Base-by-base conservation (phyloP, 1,140 invertebrate species). In the Probaryconus sp. region DNA sequence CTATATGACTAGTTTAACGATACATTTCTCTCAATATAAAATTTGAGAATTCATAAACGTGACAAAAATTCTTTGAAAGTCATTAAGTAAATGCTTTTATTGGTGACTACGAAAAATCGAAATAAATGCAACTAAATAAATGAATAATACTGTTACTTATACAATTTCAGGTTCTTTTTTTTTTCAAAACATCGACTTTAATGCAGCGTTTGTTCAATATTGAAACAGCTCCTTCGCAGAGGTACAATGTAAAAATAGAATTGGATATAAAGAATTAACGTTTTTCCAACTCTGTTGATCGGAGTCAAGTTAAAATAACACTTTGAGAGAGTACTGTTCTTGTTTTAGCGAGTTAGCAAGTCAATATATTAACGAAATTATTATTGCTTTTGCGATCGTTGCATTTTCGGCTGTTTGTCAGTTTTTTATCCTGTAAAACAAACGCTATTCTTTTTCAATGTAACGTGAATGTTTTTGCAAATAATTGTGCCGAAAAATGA, bases 211-310 rank as follows among this genome's bases (percentile, higher is more conserved):
- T n/a, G n/a, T n/a, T n/a, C n/a, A n/a, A 24, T 24, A 24, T 24
- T 7, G 21, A 24, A 24, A 24, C 21, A 4, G 3, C 7, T 24
- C 7, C 3, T 7, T 24, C 7, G 7, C 3, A 24, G 3, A 24
- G 7, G 7, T 24, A 24, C 7, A 3, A 48, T 18, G 11, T 11
- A 31, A 33, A 48, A 45, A 21, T 47, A 47, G 16, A 35, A 28
- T 20, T 21, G 30, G 2, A n/a, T n/a, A 16, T 2, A 14, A 28
- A 58, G 30, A 18, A 33, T 14, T 0, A 11, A 28, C 28, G 18
- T 21, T 28, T 35, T 24, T 26, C 14, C 47, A 69, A 69, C 65
- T 69, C 65, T 69, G 65, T 61, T 69, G 65, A 61, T 35, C 11
- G 9, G 14, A 63, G 40, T 40, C 26, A 63, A 33, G 45, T 14